Percentiles rank a stretch among this genome's conserved stretches.
These are phyloP conservation scores for Eucidaris tribuloides DNA, from an alignment of 35 echinoderm and acorn worm species.

Conservation along the genomic window DNA sequence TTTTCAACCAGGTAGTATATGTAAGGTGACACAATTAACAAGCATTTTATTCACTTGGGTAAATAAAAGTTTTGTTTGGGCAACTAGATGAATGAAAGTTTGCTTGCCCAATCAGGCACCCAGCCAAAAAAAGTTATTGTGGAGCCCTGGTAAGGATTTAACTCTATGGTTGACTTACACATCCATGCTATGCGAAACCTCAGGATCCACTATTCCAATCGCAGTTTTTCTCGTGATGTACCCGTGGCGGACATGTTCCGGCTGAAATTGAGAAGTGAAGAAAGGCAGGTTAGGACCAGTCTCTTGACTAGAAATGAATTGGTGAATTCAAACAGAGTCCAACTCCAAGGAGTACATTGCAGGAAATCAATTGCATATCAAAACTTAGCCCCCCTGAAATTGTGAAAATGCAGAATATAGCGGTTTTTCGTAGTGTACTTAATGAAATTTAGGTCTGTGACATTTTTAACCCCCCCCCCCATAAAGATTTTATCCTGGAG, in stretches of 20 bases:
- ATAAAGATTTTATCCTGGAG: too few relatives aligned
- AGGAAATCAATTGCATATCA: neutral
- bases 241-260: slow-evolving; percentile 83
- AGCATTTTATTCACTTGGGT: too few relatives aligned
- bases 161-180: slow-evolving; percentile 90
- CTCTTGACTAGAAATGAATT: neutral
- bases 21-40: too few relatives aligned
- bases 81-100: too few relatives aligned
- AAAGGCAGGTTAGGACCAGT: neutral
- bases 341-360: neutral
- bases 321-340: neutral
- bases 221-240: slow-evolving; percentile 95
- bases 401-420: neutral
- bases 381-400: neutral
- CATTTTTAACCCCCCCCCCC: too few relatives aligned
- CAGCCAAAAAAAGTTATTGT: too few relatives aligned
- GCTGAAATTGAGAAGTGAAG: slow-evolving; percentile 17
- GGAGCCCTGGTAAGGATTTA: too few relatives aligned
- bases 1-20: too few relatives aligned
- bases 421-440: neutral
- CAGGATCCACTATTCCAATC: slow-evolving; percentile 86
- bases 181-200: slow-evolving; percentile 89
- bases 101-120: too few relatives aligned
- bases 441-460: neutral
- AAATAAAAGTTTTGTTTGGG: too few relatives aligned